phyloP scores from a whole-genome alignment of 2,797 vertebrate species.

The Antennarius maculatus region DNA sequence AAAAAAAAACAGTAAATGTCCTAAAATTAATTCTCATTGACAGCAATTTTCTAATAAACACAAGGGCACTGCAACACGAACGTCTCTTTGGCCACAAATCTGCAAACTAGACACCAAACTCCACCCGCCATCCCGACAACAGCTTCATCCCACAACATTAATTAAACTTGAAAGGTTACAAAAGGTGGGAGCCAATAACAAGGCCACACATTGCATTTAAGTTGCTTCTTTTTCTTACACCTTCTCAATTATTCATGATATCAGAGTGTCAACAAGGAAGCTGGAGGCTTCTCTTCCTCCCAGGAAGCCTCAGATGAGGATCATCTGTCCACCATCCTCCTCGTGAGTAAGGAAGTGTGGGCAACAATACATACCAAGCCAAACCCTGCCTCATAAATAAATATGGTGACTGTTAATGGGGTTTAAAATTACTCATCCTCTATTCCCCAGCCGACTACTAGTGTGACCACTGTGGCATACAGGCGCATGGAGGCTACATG shows the following conservation, averaged over 20 bases:
- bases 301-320: slow-evolving; percentile 73
- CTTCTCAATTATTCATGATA: slow-evolving; percentile 84
- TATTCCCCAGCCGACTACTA: slow-evolving; percentile 73
- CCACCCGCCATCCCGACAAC: slow-evolving; percentile 17
- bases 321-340: slow-evolving; percentile 75
- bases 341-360: slow-evolving; percentile 79
- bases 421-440: slow-evolving; percentile 84
- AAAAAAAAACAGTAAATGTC: slow-evolving; percentile 12
- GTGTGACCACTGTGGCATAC: slow-evolving; percentile 76
- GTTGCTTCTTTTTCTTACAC: slow-evolving; percentile 74
- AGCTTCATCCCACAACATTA: slow-evolving; percentile 68
- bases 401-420: slow-evolving; percentile 87
- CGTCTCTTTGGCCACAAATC: slow-evolving; percentile 20
- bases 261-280: slow-evolving; percentile 74
- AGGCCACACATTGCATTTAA: slow-evolving; percentile 81
- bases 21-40: slow-evolving; percentile 16
- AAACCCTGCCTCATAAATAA: slow-evolving; percentile 83
- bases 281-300: slow-evolving; percentile 68
- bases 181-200: slow-evolving; percentile 85
- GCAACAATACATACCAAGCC: slow-evolving; percentile 74
- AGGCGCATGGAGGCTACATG: slow-evolving; percentile 68
- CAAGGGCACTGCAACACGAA: slow-evolving; percentile 1
- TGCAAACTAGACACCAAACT: slow-evolving; percentile 27
- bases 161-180: slow-evolving; percentile 86
- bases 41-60: slow-evolving; percentile 17